Percentiles rank a stretch among this genome's conserved stretches.
Conservation (phyloP, 1,140 invertebrate species). For the Psix sp. region DNA sequence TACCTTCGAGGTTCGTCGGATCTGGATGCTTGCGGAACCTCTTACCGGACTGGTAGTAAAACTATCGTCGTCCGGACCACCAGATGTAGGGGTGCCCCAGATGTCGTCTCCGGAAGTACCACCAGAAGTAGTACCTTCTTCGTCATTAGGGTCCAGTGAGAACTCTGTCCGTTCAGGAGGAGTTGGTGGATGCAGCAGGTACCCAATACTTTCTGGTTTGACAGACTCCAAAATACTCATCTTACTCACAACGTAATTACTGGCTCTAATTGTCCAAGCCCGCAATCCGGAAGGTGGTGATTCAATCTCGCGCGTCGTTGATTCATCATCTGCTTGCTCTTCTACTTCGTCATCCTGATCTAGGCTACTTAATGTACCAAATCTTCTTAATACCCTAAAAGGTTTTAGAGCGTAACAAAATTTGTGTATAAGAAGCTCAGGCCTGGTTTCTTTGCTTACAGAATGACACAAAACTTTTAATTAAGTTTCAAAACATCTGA, state of each 20-base stretch:
- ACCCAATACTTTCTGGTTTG: constrained; percentile 77
- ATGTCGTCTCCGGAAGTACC: constrained; percentile 89
- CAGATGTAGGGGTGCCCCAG: constrained; percentile 90
- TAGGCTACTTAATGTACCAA: constrained; percentile 87
- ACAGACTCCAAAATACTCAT: constrained; percentile 84
- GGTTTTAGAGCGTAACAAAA: no score
- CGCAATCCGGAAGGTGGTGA: constrained; percentile 74
- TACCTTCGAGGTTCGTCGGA: constrained; percentile 59
- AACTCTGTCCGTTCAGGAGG: constrained; percentile 73
- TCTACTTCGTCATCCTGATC: constrained; percentile 79
- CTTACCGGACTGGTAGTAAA: constrained; percentile 79
- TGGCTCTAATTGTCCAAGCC: constrained; percentile 87
- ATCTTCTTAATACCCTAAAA: constrained; percentile 77
- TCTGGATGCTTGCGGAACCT: constrained; percentile 47
- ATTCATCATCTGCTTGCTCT: constrained; percentile 70
- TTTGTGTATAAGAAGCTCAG: no score
- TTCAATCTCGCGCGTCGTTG: constrained; percentile 67
- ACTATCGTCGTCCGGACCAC: constrained; percentile 85
- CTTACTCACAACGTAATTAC: constrained; percentile 87
- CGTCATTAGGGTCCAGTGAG: constrained; percentile 74
- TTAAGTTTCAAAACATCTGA: no score
- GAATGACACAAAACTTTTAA: no score
- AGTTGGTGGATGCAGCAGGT: constrained; percentile 70
- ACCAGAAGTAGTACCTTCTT: constrained; percentile 84
- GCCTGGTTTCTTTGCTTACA: no score